A percentile compares a stretch with the other conserved stretches of the same genome.
Conservation (phyloP, 2,888 invertebrate genomes). For the Lissonota sp. region DNA sequence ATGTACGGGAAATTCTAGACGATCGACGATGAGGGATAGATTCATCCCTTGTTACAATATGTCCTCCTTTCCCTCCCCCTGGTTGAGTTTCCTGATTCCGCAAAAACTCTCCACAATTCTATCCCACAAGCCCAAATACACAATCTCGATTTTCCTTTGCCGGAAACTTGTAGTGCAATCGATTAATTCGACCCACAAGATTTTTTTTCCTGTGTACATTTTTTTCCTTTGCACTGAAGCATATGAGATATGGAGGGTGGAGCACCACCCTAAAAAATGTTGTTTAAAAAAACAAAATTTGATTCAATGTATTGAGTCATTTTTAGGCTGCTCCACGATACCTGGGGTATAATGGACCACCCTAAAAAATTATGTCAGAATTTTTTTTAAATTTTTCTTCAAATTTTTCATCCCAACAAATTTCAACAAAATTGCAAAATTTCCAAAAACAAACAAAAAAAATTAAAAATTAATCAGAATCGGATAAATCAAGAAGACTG, state of each 20-base stretch:
- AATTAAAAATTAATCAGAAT: too few species aligned
- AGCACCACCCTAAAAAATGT: too few species aligned
- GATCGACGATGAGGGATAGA: not conserved
- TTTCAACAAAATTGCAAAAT: too few species aligned
- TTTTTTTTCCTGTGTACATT: conserved; percentile 22
- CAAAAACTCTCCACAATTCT: conserved; percentile 6
- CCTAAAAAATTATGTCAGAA: too few species aligned
- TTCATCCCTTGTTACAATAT: not conserved
- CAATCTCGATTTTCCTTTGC: conserved; percentile 40
- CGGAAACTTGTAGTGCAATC: conserved; percentile 38
- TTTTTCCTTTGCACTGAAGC: not conserved
- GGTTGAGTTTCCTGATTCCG: conserved; percentile 11
- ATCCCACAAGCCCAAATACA: not conserved
- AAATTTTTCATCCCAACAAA: not conserved
- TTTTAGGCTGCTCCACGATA: too few species aligned
- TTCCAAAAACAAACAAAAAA: too few species aligned
- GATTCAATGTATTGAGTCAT: too few species aligned
- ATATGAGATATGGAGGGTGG: not conserved
- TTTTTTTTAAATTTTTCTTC: too few species aligned
- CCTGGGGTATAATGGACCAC: too few species aligned
- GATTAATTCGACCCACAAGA: conserved; percentile 37
- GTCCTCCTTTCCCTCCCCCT: conserved; percentile 2
- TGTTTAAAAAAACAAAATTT: too few species aligned
- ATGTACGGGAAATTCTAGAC: conserved; percentile 9
- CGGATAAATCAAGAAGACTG: too few species aligned